Evolutionary conservation across 2,797 vertebrate species (phyloP).

Genomic region (Paedocypris micromegethes): DNA sequence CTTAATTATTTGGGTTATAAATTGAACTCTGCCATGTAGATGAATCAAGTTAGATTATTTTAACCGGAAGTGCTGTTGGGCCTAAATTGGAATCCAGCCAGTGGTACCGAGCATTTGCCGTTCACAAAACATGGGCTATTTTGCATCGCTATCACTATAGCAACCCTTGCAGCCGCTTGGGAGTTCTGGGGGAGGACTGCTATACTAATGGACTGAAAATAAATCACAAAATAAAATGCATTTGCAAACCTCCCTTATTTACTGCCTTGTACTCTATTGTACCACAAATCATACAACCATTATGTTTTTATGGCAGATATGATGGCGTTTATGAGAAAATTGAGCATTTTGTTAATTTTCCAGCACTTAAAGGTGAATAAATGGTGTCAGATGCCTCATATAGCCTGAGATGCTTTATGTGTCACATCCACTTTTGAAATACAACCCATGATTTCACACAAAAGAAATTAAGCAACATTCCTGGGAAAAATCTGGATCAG

Average conservation of each 20-base stretch:
- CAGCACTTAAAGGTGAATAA: slow-evolving; percentile 14
- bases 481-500: too few species aligned
- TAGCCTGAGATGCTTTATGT: not conserved
- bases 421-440: slow-evolving; percentile 5
- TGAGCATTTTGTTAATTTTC: slow-evolving; percentile 5
- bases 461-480: too few species aligned
- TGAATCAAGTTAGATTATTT: slow-evolving; percentile 25
- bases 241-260: slow-evolving; percentile 35
- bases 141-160: slow-evolving; percentile 46
- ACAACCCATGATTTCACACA: not conserved
- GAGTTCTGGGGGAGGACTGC: slow-evolving; percentile 38
- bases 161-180: slow-evolving; percentile 42
- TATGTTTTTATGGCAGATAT: slow-evolving; percentile 26
- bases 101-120: slow-evolving; percentile 9
- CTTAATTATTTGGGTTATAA: slow-evolving; percentile 23
- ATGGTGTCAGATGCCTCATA: not conserved
- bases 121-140: slow-evolving; percentile 34
- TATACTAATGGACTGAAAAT: slow-evolving; percentile 46
- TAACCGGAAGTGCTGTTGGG: slow-evolving; percentile 23
- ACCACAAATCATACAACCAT: slow-evolving; percentile 28
- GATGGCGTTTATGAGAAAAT: slow-evolving; percentile 10
- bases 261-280: slow-evolving; percentile 15
- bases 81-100: slow-evolving; percentile 23
- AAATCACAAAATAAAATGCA: slow-evolving; percentile 43
- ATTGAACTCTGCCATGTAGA: slow-evolving; percentile 14